phyloP scores from a whole-genome alignment of 2,888 invertebrate genomes.

The Drosophila percnosoma region DNA sequence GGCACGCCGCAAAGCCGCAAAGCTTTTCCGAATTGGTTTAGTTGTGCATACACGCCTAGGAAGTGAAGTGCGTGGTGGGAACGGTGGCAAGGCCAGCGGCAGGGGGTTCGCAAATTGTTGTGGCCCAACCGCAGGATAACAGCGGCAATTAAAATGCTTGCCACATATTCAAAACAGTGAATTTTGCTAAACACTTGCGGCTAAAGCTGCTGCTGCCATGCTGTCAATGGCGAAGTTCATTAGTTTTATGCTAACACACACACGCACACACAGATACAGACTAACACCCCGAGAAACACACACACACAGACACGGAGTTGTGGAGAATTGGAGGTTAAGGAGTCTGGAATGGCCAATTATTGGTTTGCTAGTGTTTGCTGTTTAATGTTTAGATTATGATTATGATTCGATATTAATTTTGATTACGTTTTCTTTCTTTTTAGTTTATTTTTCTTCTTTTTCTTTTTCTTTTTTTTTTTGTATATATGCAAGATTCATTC shows the following conservation, averaged over 20 bases:
- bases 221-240: constrained; percentile 38
- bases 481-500: constrained; percentile 1
- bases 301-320: background rate
- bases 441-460: background rate
- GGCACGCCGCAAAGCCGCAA: constrained; percentile 55
- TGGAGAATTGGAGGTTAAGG: background rate
- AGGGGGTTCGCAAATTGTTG: constrained; percentile 58
- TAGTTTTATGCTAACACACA: constrained; percentile 34
- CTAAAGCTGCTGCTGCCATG: constrained; percentile 5
- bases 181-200: constrained; percentile 63
- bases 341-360: background rate
- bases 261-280: background rate
- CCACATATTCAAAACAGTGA: constrained; percentile 36
- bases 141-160: constrained; percentile 66
- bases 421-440: constrained; percentile 7
- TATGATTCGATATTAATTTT: constrained; percentile 20
- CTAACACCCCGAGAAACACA: background rate
- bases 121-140: constrained; percentile 73
- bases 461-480: background rate
- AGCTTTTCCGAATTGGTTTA: constrained; percentile 46
- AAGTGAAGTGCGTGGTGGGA: background rate
- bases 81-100: background rate
- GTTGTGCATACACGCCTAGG: constrained; percentile 17
- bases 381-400: constrained; percentile 20
- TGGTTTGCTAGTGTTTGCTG: constrained; percentile 34